These are phyloP conservation scores for Myotis daubentonii DNA, from an alignment of 2,797 vertebrate species.

Conservation along the genomic window DNA sequence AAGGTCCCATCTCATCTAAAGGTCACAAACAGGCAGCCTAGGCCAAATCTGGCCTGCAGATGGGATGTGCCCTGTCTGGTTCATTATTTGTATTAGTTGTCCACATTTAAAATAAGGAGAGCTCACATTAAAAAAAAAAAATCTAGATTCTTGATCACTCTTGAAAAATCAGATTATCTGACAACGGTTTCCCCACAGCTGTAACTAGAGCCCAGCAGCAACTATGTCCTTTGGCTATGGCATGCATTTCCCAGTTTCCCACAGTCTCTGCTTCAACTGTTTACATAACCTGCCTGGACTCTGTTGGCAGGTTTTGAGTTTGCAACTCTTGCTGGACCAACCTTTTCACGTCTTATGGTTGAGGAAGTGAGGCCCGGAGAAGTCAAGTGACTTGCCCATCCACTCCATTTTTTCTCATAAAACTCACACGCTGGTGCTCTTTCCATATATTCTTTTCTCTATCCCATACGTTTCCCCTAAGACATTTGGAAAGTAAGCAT, in stretches of 20 bases:
- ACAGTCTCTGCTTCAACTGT: neutral
- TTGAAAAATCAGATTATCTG: neutral
- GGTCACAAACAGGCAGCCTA: neutral
- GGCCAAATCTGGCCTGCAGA: neutral
- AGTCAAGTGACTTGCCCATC: neutral
- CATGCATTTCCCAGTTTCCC: neutral
- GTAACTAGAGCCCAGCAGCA: neutral
- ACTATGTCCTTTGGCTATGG: neutral
- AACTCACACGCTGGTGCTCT: neutral
- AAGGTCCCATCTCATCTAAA: neutral
- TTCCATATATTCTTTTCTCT: neutral
- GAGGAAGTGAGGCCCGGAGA: neutral
- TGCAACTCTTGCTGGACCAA: neutral
- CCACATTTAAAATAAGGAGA: constrained; percentile 1
- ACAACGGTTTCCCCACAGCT: neutral
- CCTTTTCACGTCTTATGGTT: neutral
- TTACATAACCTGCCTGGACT: neutral
- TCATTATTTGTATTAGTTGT: neutral
- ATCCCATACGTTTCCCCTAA: neutral
- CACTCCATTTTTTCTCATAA: neutral
- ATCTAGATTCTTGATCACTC: neutral
- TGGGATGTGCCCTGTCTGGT: neutral
- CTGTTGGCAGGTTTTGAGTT: neutral
- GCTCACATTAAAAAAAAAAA: neutral
- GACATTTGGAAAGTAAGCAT: neutral